These are phyloP conservation scores for Drosophila sucinea DNA, from an alignment of 1,140 invertebrate genomes.

Conservation along the genomic window DNA sequence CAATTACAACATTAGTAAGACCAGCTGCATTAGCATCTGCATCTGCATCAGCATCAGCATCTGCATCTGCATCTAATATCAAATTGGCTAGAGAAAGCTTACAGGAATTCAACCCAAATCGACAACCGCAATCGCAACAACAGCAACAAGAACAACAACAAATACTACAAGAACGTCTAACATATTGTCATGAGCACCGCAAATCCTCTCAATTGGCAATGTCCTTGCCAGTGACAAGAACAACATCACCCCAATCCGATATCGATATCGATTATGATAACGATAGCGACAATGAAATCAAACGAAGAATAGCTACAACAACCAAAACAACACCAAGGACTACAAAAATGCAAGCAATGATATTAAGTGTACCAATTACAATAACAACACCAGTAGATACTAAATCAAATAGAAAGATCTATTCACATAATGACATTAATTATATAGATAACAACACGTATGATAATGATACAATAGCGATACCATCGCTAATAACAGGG, in stretches of 20 bases:
- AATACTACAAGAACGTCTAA: conserved; percentile 26
- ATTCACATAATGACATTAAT: conserved; percentile 70
- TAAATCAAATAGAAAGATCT: conserved; percentile 63
- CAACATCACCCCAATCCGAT: conserved; percentile 65
- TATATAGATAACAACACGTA: conserved; percentile 43
- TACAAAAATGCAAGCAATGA: conserved; percentile 65
- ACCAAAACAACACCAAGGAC: conserved; percentile 40
- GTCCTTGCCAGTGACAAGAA: conserved; percentile 59
- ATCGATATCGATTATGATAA: conserved; percentile 21
- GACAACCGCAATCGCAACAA: conserved; percentile 64
- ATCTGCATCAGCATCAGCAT: conserved; percentile 23
- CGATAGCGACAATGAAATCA: conserved; percentile 5
- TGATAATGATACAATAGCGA: conserved; percentile 26
- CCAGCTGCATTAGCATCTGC: conserved; percentile 18
- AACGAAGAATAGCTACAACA: conserved; percentile 18
- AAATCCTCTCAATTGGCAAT: conserved; percentile 36
- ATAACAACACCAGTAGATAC: conserved; percentile 63
- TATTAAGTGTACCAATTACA: conserved; percentile 69
- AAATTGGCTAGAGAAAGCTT: conserved; percentile 47
- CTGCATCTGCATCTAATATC: conserved; percentile 30
- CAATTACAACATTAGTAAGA: conserved; percentile 16
- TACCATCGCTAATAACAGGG: neutral
- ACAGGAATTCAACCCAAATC: conserved; percentile 52
- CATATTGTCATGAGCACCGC: conserved; percentile 24
- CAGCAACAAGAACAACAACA: conserved; percentile 28